These are phyloP conservation scores for Halcyon malimbica DNA, from an alignment of 2,113 vertebrate genomes.

Conservation along the genomic window DNA sequence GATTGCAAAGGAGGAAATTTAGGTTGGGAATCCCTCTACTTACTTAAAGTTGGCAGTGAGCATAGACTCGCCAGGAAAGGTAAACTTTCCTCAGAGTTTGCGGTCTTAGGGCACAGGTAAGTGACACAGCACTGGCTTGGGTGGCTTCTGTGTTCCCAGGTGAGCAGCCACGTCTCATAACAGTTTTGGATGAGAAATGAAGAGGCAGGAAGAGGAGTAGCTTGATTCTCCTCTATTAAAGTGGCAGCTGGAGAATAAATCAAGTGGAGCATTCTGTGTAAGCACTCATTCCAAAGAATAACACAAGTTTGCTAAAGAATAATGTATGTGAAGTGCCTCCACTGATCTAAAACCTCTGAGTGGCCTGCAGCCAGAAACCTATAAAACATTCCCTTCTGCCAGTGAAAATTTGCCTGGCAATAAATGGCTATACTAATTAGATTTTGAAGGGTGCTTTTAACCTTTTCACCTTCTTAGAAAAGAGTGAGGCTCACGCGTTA, in stretches of 20 bases:
- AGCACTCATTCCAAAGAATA: background rate
- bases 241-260: background rate
- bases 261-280: background rate
- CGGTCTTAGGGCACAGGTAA: background rate
- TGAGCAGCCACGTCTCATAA: background rate
- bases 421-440: background rate
- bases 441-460: conserved; percentile 14
- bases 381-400: background rate
- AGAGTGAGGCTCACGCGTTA: background rate
- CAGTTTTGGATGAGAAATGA: background rate
- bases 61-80: background rate
- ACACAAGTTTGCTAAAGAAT: background rate
- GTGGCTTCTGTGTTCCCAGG: background rate
- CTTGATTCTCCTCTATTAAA: background rate
- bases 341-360: background rate
- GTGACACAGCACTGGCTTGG: background rate
- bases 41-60: background rate
- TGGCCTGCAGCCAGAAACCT: background rate
- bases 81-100: background rate
- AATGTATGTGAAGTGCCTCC: background rate
- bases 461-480: background rate
- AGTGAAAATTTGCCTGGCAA: background rate
- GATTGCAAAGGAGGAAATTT: background rate
- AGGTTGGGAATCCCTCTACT: background rate
- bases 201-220: background rate